phyloP scores from a whole-genome alignment of 2,113 vertebrate genomes.

The Cephalopterus ornatus region DNA sequence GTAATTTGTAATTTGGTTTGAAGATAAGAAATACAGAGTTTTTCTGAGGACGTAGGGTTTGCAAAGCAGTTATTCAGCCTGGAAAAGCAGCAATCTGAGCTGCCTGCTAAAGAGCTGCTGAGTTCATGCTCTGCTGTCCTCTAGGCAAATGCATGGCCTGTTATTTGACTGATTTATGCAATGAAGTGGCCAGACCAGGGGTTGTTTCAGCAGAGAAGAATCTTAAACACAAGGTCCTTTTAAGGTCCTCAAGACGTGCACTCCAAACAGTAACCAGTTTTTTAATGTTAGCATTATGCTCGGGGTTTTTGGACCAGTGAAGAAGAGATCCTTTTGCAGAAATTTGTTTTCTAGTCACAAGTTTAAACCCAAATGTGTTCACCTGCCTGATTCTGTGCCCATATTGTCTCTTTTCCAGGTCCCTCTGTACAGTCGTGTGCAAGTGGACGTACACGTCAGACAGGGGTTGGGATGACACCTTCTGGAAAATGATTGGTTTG shows the following conservation, averaged over 20 bases:
- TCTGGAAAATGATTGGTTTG: slow-evolving; percentile 87
- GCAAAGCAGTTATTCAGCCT: background rate
- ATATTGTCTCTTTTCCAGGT: slow-evolving; percentile 70
- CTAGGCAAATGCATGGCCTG: background rate
- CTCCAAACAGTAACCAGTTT: background rate
- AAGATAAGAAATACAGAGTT: background rate
- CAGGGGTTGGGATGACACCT: slow-evolving; percentile 88
- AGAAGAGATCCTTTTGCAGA: background rate
- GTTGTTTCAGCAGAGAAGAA: slow-evolving; percentile 23
- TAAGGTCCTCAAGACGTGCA: background rate
- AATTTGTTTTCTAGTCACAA: background rate
- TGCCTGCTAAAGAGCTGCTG: background rate
- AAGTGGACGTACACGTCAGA: slow-evolving; percentile 93
- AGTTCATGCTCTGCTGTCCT: background rate
- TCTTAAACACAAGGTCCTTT: slow-evolving; percentile 30
- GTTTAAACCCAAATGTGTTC: background rate
- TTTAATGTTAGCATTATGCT: background rate
- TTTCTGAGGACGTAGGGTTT: background rate
- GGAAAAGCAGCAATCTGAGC: background rate
- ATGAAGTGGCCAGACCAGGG: background rate
- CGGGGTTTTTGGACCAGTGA: background rate
- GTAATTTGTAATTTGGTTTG: background rate
- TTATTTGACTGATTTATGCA: slow-evolving; percentile 33
- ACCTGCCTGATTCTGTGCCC: background rate
- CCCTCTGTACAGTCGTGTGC: slow-evolving; percentile 92